A percentile compares a stretch with the other conserved stretches of the same genome.
phyloP scores from a whole-genome alignment of 2,888 invertebrate species.

The Ennomos fuscantarius region DNA sequence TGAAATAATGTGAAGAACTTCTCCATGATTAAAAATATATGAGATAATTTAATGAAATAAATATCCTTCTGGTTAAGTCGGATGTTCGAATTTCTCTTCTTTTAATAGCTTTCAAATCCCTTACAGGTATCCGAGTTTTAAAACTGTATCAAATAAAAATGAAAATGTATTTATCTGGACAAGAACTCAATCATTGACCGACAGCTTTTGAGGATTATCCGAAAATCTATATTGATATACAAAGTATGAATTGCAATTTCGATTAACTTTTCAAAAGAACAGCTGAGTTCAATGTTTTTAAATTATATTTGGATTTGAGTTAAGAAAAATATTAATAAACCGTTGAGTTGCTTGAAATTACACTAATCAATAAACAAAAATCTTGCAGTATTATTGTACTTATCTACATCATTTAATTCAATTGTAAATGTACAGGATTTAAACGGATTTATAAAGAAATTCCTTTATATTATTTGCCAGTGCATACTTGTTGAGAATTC shows the following conservation, averaged over 20 bases:
- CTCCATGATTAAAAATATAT: no score
- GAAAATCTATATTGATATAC: constrained; percentile 35
- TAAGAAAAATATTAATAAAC: background rate
- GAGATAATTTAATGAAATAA: no score
- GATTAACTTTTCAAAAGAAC: constrained; percentile 38
- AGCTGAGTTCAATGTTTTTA: constrained; percentile 10
- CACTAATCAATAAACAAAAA: no score
- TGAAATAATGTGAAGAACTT: no score
- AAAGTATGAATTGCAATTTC: constrained; percentile 41
- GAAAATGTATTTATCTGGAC: constrained; percentile 25
- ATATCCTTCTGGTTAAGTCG: background rate
- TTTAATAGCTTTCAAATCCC: constrained; percentile 4
- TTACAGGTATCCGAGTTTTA: constrained; percentile 10
- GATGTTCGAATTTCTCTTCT: constrained; percentile 1
- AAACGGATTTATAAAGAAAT: no score
- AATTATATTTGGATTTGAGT: constrained; percentile 8
- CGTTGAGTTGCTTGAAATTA: background rate
- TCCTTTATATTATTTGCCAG: no score
- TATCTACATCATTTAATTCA: no score
- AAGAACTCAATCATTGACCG: constrained; percentile 35
- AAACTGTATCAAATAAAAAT: constrained; percentile 16
- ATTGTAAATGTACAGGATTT: background rate
- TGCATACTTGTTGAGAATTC: no score
- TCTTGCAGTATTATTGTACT: no score
- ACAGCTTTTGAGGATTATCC: constrained; percentile 35